phyloP scores from a whole-genome alignment of 2,113 vertebrate genomes.

The Chionis minor region DNA sequence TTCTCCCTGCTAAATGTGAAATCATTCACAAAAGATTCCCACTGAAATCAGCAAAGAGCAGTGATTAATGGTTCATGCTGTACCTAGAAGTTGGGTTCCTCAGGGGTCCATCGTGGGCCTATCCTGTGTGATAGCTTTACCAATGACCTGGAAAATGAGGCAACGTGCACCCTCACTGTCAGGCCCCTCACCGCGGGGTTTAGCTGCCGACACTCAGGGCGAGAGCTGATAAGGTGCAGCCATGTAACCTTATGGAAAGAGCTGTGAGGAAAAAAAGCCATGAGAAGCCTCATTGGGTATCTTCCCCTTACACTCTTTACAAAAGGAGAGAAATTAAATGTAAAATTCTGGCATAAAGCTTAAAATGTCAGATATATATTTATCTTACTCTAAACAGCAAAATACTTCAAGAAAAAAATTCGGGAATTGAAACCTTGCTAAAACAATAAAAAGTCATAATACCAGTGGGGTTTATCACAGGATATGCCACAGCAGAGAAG shows the following conservation, averaged over 20 bases:
- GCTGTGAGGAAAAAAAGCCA: neutral
- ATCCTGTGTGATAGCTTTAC: neutral
- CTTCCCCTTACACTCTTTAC: neutral
- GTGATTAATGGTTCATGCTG: neutral
- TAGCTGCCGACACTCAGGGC: neutral
- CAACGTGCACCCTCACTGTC: neutral
- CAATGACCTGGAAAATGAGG: neutral
- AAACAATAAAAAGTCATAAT: neutral
- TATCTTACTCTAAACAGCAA: neutral
- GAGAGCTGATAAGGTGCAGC: neutral
- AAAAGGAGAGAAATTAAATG: neutral
- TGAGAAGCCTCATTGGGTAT: neutral
- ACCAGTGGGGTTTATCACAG: neutral
- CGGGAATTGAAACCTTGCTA: neutral
- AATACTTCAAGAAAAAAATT: neutral
- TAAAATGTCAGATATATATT: neutral
- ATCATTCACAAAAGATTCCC: neutral
- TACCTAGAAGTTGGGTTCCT: neutral
- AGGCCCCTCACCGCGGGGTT: neutral
- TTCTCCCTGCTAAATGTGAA: neutral
- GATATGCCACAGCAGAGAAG: neutral
- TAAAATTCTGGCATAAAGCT: neutral
- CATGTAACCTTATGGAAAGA: neutral
- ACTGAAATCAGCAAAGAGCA: neutral
- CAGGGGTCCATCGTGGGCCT: neutral